Conservation (phyloP, 2,113 vertebrate species). For the Brevimyrus niger region DNA sequence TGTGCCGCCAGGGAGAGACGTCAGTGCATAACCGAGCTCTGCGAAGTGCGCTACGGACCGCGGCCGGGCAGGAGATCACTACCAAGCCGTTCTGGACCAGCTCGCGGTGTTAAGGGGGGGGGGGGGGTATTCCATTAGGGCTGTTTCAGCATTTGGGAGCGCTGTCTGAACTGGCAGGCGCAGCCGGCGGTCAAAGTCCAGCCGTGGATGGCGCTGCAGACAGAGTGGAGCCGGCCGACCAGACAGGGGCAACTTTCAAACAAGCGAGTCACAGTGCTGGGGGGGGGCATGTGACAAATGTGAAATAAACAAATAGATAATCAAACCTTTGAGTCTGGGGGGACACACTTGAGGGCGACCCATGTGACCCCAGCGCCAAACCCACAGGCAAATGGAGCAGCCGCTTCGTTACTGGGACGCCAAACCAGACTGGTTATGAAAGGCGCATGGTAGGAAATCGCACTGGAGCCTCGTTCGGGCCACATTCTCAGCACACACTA, state of each 20-base stretch:
- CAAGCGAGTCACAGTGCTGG: background rate
- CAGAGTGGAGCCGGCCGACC: background rate
- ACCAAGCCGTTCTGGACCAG: background rate
- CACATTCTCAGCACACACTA: slow-evolving; percentile 59
- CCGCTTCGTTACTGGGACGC: background rate
- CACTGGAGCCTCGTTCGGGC: slow-evolving; percentile 57
- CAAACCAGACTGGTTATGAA: slow-evolving; percentile 32
- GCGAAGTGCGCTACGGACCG: background rate
- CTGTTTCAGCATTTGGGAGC: background rate
- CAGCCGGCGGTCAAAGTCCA: background rate
- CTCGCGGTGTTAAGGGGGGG: background rate
- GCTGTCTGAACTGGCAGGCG: background rate
- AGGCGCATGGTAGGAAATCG: slow-evolving; percentile 63
- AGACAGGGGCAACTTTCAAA: background rate
- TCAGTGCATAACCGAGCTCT: background rate
- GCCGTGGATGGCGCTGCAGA: background rate
- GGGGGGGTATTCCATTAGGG: background rate
- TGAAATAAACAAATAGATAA: background rate
- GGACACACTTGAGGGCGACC: background rate
- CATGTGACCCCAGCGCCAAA: background rate
- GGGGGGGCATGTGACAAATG: background rate
- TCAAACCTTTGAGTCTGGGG: too few species aligned
- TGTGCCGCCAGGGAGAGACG: background rate
- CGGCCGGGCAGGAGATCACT: background rate
- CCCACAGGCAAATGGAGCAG: background rate